These are phyloP conservation scores for Crax fasciolata DNA, from an alignment of 2,797 vertebrate species.

Conservation along the genomic window DNA sequence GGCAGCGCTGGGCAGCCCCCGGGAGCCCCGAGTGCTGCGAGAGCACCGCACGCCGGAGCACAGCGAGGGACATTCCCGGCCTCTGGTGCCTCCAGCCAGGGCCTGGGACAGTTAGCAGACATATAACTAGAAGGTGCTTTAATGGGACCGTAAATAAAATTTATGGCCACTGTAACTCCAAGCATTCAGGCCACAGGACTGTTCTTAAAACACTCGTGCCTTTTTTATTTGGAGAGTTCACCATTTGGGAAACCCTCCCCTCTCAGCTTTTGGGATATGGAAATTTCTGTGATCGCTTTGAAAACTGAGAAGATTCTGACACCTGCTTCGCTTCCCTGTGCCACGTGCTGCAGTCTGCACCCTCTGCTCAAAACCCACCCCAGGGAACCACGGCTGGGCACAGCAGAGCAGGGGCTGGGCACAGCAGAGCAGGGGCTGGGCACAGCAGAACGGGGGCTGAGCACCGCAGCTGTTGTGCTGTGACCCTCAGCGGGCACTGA, in stretches of 20 bases:
- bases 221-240: neutral
- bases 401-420: too few species aligned
- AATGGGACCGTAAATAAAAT: slow-evolving; percentile 29
- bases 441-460: too few species aligned
- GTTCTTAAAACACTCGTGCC: neutral
- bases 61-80: neutral
- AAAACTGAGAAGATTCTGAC: neutral
- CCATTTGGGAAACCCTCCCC: neutral
- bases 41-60: too few species aligned
- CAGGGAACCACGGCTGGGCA: too few species aligned
- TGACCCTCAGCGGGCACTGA: too few species aligned
- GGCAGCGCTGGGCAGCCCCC: too few species aligned
- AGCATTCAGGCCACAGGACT: neutral
- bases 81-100: neutral
- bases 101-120: neutral
- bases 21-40: too few species aligned
- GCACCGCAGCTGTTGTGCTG: too few species aligned
- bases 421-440: too few species aligned
- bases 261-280: neutral
- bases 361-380: neutral
- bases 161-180: neutral
- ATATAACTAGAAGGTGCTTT: slow-evolving; percentile 20
- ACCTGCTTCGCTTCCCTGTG: neutral
- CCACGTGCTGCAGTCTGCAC: neutral
- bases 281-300: neutral